A percentile compares a stretch with the other conserved stretches of the same genome.
These are phyloP conservation scores for Malurus elegans DNA, from an alignment of 2,113 vertebrate genomes.

Conservation along the genomic window DNA sequence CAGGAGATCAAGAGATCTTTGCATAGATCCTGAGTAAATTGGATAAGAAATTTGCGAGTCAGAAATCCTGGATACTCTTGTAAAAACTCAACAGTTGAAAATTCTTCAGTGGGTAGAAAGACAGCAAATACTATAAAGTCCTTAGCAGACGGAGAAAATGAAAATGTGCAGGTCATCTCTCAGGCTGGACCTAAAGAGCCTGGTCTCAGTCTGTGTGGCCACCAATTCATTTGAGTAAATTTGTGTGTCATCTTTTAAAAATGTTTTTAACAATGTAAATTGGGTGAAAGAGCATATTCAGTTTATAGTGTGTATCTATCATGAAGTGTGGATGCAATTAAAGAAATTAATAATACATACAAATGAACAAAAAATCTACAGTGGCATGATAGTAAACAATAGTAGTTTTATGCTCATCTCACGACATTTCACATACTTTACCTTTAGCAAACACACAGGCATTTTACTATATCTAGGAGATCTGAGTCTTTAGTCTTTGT, in stretches of 20 bases:
- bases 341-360: background rate
- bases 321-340: background rate
- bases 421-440: background rate
- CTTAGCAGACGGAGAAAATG: background rate
- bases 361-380: background rate
- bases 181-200: background rate
- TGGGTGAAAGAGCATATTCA: background rate
- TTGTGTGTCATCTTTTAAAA: background rate
- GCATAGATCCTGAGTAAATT: background rate
- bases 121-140: background rate
- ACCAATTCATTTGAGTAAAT: background rate
- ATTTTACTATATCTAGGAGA: background rate
- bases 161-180: background rate
- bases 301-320: background rate
- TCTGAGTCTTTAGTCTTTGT: background rate
- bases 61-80: background rate
- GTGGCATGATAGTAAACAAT: background rate
- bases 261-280: background rate
- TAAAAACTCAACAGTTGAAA: background rate
- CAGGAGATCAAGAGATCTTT: background rate
- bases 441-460: background rate
- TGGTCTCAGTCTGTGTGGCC: background rate
- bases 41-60: background rate
- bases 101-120: background rate
- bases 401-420: background rate